Evolutionary conservation across 2,113 vertebrate species (phyloP), one percentile per base, ranked within the genome.

Genomic region (Himantopus leucocephalus): DNA sequence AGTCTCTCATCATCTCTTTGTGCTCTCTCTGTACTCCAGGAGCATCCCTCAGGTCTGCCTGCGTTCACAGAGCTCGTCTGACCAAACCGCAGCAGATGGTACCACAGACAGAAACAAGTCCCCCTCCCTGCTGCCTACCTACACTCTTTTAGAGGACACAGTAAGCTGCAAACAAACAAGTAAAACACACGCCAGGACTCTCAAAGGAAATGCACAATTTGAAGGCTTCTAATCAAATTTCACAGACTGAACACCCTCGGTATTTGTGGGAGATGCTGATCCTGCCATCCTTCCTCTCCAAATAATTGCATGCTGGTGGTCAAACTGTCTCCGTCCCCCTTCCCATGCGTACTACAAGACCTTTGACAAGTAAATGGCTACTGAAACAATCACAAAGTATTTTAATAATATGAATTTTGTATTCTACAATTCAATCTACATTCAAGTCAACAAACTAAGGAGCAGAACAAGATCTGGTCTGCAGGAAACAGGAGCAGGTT

Each of bases 241-340:
- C 75, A 50, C 9, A 11, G 64, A 35, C 14, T 76, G 77, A 75
- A 56, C 58, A 29, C 3, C 27, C 70, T 85, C 30, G 35, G 30
- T 11, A 1, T 34, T 14, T 52, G 22, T 47, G 32, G 48, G 35
- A 70, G 72, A 18, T 67, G 66, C 19, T 53, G 67, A 13, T 45
- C 39, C 6, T 8, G 41, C 53, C 19, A 7, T 76, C 27, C 35
- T 29, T 72, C 56, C 34, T 72, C 43, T n/a, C 34, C 74, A 35
- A 58, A 22, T 5, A 11, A 64, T 8, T 5, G 1, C 60, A 27
- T 8, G 3, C n/a, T 23, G 1, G 47, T 4, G 32, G 24, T 27
- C 43, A 59, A 6, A 50, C 52, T 52, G 41, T 27, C 52, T 52
- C 56, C 32, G 24, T 32, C 12, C 13, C 35, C 52, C 6, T 89